phyloP scores from a whole-genome alignment of 64 coral and sea anemone species.

The Pachyseris speciosa region DNA sequence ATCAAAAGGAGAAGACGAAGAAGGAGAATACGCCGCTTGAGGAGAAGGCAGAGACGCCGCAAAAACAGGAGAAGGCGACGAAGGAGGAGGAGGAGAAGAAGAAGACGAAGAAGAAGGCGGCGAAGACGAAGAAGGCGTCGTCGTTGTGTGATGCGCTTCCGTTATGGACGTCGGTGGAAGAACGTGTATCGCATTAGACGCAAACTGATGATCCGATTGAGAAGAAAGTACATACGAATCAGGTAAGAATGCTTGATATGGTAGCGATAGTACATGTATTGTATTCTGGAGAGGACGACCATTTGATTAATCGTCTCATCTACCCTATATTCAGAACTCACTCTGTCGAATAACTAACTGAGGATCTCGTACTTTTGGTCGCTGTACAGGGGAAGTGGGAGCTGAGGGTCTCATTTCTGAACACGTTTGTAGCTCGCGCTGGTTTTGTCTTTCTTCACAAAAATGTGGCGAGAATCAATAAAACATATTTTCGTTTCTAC shows the following conservation, averaged over 20 bases:
- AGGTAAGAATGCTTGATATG: slow-evolving; percentile 7
- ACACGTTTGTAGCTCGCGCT: no score
- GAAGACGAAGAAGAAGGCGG: slow-evolving; percentile 2
- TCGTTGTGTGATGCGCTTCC: slow-evolving; percentile 24
- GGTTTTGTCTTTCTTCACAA: no score
- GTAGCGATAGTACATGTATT: no score
- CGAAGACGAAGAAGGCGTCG: slow-evolving; percentile 3
- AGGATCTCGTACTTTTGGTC: no score
- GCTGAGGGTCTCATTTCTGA: no score
- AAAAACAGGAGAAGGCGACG: slow-evolving; percentile 8
- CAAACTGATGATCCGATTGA: not conserved
- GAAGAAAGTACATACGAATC: not conserved
- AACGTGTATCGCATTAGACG: slow-evolving; percentile 20
- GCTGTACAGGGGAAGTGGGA: no score
- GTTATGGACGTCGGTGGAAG: not conserved
- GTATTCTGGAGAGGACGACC: no score
- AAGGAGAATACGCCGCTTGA: not conserved
- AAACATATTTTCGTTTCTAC: no score
- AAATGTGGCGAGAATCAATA: no score
- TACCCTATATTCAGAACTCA: no score
- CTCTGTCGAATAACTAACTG: no score
- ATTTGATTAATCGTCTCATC: no score
- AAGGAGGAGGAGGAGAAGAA: slow-evolving; percentile 5
- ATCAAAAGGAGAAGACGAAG: not conserved
- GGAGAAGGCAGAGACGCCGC: not conserved